Conservation (phyloP, 2,888 invertebrate species). For the Cylloceria caligata region DNA sequence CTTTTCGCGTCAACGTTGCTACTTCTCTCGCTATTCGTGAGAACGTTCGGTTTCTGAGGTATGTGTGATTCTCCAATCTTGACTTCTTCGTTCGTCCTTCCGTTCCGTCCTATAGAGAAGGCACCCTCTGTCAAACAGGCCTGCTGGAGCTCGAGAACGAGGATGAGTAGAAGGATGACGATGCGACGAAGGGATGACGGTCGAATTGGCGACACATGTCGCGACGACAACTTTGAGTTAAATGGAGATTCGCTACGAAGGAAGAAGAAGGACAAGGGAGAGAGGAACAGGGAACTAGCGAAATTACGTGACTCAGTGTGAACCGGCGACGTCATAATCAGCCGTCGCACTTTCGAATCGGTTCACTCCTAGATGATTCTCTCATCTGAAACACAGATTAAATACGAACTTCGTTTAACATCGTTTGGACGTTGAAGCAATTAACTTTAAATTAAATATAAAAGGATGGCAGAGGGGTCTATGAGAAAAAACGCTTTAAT, state of each 20-base stretch:
- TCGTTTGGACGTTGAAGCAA: not conserved
- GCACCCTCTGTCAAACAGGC: constrained; percentile 39
- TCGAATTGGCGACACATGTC: constrained; percentile 44
- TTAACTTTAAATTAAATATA: not conserved
- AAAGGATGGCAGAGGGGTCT: not conserved
- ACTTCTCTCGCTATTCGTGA: not conserved
- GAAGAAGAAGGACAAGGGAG: constrained; percentile 71
- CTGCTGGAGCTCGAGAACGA: constrained; percentile 35
- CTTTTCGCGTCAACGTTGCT: not conserved
- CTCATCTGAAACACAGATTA: constrained; percentile 66
- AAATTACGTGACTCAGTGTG: constrained; percentile 74
- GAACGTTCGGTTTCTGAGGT: not conserved
- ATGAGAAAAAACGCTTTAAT: no score
- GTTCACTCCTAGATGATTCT: constrained; percentile 45
- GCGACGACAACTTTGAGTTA: constrained; percentile 59
- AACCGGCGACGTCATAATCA: constrained; percentile 83
- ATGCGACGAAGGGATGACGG: constrained; percentile 5
- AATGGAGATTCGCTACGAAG: constrained; percentile 68
- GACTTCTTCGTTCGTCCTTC: constrained; percentile 19
- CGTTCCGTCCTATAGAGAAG: constrained; percentile 17
- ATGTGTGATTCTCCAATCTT: constrained; percentile 13
- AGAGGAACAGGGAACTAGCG: constrained; percentile 78
- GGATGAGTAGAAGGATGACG: constrained; percentile 42
- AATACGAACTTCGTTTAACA: not conserved
- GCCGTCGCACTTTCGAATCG: constrained; percentile 76